A percentile compares a stretch with the other conserved stretches of the same genome.
Evolutionary conservation across 2,113 vertebrate genomes (phyloP).

Genomic region (Cisticola juncidis): DNA sequence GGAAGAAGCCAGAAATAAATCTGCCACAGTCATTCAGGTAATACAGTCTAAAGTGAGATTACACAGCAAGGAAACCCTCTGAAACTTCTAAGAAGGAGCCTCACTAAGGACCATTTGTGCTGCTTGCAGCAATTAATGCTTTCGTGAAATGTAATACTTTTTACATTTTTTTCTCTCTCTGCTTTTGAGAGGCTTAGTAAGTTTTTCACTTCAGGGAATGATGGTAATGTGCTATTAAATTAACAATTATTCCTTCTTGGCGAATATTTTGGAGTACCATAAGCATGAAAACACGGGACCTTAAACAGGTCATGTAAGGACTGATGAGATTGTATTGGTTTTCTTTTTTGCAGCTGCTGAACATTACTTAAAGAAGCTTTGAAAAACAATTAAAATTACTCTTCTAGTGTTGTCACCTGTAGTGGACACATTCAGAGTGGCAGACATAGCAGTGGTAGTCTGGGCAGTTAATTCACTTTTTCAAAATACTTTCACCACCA

Average conservation of each 20-base stretch:
- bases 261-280: neutral
- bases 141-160: neutral
- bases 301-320: neutral
- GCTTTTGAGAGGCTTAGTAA: neutral
- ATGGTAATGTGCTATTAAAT: neutral
- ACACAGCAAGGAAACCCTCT: neutral
- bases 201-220: neutral
- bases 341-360: neutral
- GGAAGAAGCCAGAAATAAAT: conserved; percentile 62
- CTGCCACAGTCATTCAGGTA: conserved; percentile 87
- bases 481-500: neutral
- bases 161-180: fast-evolving
- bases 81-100: neutral
- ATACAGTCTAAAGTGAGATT: neutral
- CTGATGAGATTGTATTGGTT: neutral
- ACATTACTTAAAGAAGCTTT: neutral
- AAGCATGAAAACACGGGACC: neutral
- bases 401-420: neutral
- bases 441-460: neutral
- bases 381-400: neutral
- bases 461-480: neutral
- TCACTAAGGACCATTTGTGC: neutral
- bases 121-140: neutral
- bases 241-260: neutral
- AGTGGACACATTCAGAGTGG: neutral